Base-by-base conservation (phyloP, 2,113 vertebrate genomes). In the Sarotherodon lohbergeri region DNA sequence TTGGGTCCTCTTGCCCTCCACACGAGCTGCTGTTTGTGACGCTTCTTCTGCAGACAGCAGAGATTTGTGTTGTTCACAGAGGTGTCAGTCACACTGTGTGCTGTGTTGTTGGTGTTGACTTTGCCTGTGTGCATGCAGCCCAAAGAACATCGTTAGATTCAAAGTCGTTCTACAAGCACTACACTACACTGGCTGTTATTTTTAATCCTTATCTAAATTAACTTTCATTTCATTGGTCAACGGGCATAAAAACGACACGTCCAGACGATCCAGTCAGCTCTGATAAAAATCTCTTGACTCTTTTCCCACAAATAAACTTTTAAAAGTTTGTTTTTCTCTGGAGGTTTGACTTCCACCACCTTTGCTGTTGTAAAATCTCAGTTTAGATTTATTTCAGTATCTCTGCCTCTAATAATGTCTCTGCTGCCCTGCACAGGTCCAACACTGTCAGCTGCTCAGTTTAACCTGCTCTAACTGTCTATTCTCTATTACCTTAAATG, bases 1-100 rank as follows among this genome's bases (percentile, higher is more conserved):
- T 34, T 34, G 0, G 29, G 16, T 11, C 16, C 57, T 68, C 34
- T 13, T 11, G 2, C 1, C 3, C 61, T 68, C 34, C 19, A 14
- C 63, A 22, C 4, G 0, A 41, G 36, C 63, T 1, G 63, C 63
- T 9, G 36, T 22, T 41, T 13, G 61, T n/a, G 34, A 39, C 16
- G 0, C 59, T 36, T 19, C 0, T 63, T 63, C 2, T 68, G n/a
- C 5, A 41, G 36, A 22, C n/a, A 41, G 36, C 36, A 24, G 61
- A 66, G 63, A 68, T n/a, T 41, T 41, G 59, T 0, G 0, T 63
- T 0, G 14, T 36, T 63, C 17, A 63, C n/a, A 41, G 9, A 68
- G 63, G 36, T 2, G 1, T 63, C 5, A 2, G 59, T 63, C 63
- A 68, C 36, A 22, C 63, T 41, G 63, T 8, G 16, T 22, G 34